These are phyloP conservation scores for Helarctos malayanus DNA, from an alignment of 2,797 vertebrate species.

Conservation along the genomic window DNA sequence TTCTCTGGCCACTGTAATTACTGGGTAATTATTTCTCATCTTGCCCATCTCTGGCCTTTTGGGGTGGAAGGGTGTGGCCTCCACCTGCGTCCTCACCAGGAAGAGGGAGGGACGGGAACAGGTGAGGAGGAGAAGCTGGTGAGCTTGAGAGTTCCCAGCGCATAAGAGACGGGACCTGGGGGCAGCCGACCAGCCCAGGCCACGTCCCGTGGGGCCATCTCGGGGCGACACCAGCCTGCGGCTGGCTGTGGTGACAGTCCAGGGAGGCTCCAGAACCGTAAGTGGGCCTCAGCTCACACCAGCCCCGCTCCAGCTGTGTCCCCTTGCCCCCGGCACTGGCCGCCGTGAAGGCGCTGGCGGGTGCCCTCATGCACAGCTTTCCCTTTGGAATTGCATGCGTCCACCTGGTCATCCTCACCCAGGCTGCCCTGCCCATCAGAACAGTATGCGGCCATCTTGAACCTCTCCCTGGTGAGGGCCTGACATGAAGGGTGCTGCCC, in stretches of 20 bases:
- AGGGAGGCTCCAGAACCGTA: not conserved
- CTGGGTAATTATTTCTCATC: not conserved
- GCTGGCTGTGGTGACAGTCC: not conserved
- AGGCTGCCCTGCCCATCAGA: accelerated
- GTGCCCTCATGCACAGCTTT: accelerated
- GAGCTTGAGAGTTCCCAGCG: not conserved
- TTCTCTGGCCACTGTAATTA: not conserved
- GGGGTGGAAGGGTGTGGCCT: not conserved
- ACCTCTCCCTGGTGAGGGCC: not conserved
- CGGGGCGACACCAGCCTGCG: accelerated
- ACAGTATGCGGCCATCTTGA: not conserved
- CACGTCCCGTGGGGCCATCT: not conserved
- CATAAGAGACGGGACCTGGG: too few species aligned
- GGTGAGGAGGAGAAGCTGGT: not conserved
- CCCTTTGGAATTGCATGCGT: not conserved
- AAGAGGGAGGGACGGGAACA: not conserved
- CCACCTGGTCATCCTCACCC: accelerated
- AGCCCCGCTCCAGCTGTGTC: accelerated
- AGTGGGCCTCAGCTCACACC: not conserved
- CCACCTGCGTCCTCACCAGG: not conserved
- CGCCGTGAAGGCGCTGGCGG: accelerated
- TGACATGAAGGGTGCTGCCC: too few species aligned
- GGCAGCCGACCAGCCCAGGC: not conserved
- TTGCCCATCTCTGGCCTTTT: not conserved
- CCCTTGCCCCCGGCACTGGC: not conserved